These are phyloP conservation scores for Herminia tarsipennalis DNA, from an alignment of 2,888 invertebrate species.

Conservation along the genomic window DNA sequence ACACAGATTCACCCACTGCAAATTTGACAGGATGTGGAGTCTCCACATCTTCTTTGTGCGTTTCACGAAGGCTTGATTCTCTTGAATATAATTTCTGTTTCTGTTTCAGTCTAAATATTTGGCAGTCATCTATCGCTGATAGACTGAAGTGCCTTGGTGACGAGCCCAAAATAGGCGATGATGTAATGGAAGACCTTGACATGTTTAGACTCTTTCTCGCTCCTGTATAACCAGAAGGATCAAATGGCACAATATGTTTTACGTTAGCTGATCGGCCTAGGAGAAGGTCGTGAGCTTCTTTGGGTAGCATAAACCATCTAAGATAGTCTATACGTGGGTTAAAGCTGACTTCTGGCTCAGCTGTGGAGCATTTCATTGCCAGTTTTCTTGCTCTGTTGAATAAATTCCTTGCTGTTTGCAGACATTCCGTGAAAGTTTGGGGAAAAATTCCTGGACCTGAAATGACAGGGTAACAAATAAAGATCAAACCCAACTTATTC, in stretches of 20 bases:
- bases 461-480: too few species aligned
- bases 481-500: too few species aligned
- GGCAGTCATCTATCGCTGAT: constrained; percentile 87
- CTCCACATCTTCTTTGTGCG: constrained; percentile 67
- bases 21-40: constrained; percentile 85
- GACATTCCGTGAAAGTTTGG: constrained; percentile 90
- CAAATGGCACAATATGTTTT: constrained; percentile 91
- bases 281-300: constrained; percentile 92
- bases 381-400: constrained; percentile 92
- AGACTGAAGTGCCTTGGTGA: constrained; percentile 89
- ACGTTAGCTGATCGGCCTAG: constrained; percentile 91
- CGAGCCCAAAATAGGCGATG: constrained; percentile 80
- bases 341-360: constrained; percentile 91
- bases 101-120: constrained; percentile 76
- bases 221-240: constrained; percentile 86
- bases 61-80: constrained; percentile 77
- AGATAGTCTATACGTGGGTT: constrained; percentile 88
- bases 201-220: constrained; percentile 78
- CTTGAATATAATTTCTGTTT: constrained; percentile 76
- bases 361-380: constrained; percentile 90
- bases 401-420: constrained; percentile 91
- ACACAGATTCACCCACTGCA: constrained; percentile 89
- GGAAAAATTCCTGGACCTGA: constrained; percentile 89
- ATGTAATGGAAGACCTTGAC: constrained; percentile 68
- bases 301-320: constrained; percentile 95